Percentiles rank a stretch among this genome's conserved stretches.
Conservation (phyloP, 2,888 invertebrate species). For the Cheilosia soror region DNA sequence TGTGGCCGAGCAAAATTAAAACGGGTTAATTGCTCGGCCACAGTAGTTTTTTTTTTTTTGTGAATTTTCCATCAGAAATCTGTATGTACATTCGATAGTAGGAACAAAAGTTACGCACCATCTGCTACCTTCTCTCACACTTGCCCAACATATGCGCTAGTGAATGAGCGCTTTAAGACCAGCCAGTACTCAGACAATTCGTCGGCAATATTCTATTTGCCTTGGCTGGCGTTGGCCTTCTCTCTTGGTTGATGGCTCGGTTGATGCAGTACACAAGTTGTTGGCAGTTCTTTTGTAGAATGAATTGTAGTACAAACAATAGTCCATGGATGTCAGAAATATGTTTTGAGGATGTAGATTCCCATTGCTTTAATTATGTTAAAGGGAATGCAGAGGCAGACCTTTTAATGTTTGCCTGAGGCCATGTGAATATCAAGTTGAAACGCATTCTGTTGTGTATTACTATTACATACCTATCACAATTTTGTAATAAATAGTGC, state of each 20-base stretch:
- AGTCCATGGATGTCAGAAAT: slow-evolving; percentile 34
- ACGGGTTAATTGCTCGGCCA: too few relatives aligned
- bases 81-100: too few relatives aligned
- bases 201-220: slow-evolving; percentile 12
- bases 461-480: too few relatives aligned
- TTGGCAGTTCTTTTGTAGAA: slow-evolving; percentile 13
- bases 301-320: slow-evolving; percentile 18
- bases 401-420: neutral
- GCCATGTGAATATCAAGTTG: too few relatives aligned
- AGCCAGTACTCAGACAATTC: slow-evolving; percentile 30
- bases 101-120: too few relatives aligned
- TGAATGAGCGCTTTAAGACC: neutral
- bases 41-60: too few relatives aligned
- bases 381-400: neutral
- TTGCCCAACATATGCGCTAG: too few relatives aligned
- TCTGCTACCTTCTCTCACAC: too few relatives aligned
- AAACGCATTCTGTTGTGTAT: too few relatives aligned
- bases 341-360: slow-evolving; percentile 27
- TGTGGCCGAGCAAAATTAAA: too few relatives aligned
- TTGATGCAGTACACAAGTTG: neutral
- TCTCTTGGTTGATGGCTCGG: neutral
- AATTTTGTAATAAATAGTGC: too few relatives aligned
- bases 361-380: slow-evolving; percentile 16
- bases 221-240: neutral
- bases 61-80: too few relatives aligned